A percentile compares a stretch with the other conserved stretches of the same genome.
Evolutionary conservation across 2,113 vertebrate species (phyloP).

Genomic region (Aphelocoma coerulescens): DNA sequence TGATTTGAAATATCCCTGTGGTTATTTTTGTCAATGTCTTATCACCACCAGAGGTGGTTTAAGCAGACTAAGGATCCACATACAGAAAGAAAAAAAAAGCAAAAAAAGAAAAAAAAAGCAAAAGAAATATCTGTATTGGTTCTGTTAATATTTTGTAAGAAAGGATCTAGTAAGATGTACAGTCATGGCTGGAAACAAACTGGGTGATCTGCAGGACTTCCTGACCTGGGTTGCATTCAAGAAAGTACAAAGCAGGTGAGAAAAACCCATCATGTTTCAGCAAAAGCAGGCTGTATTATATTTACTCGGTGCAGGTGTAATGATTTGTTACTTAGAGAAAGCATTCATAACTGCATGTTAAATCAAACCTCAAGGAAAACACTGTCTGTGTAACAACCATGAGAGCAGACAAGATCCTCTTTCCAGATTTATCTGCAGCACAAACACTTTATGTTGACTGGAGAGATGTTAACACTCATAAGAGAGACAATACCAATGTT

Average conservation of each 20-base stretch:
- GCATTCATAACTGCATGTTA: background rate
- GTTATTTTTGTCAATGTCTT: background rate
- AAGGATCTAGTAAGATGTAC: background rate
- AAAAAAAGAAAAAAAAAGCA: no score
- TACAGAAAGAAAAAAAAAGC: fast-evolving
- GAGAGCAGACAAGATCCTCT: background rate
- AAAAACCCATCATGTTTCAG: background rate
- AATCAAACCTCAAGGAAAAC: background rate
- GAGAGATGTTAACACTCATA: background rate
- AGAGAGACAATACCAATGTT: background rate
- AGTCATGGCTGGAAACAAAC: background rate
- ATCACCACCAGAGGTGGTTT: background rate
- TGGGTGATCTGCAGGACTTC: background rate
- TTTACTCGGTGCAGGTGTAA: background rate
- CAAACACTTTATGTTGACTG: background rate
- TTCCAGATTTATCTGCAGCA: background rate
- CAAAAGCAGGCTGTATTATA: background rate
- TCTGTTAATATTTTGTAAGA: background rate
- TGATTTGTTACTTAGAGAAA: background rate
- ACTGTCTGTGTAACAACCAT: background rate
- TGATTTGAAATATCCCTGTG: background rate
- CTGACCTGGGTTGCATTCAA: background rate
- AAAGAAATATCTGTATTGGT: background rate
- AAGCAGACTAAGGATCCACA: background rate
- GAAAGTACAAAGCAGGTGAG: background rate